Conservation (phyloP, 2,797 vertebrate genomes). For the Onychomys torridus region DNA sequence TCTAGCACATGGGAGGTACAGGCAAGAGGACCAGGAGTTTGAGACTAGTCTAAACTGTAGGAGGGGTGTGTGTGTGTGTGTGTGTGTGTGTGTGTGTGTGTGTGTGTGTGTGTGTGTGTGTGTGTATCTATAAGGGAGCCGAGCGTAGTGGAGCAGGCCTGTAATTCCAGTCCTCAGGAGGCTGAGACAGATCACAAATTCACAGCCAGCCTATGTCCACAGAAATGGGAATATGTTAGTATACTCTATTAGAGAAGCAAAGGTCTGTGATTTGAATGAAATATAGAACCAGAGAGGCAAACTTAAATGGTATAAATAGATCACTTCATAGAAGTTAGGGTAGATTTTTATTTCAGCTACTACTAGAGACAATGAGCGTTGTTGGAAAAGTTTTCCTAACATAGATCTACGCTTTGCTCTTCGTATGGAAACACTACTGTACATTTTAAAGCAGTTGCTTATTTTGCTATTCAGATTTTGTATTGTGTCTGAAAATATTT, state of each 20-base stretch:
- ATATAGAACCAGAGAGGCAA: constrained; percentile 30
- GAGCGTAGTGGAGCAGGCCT: neutral
- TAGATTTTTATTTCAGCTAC: constrained; percentile 72
- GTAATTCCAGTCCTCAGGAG: neutral
- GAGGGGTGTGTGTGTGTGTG: neutral
- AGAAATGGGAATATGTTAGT: neutral
- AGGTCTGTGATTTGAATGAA: constrained; percentile 55
- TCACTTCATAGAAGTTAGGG: constrained; percentile 46
- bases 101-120: neutral
- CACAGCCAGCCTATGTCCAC: neutral
- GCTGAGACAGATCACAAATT: neutral
- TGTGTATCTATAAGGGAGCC: neutral
- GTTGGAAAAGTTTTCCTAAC: constrained; percentile 63
- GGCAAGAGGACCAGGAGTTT: neutral
- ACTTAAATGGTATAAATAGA: constrained; percentile 49
- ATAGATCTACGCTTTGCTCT: constrained; percentile 66
- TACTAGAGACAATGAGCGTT: constrained; percentile 71
- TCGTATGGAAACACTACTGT: constrained; percentile 71
- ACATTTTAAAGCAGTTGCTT: constrained; percentile 75
- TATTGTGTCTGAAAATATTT: constrained; percentile 72
- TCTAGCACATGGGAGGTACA: neutral
- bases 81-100: neutral
- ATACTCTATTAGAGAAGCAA: constrained; percentile 16
- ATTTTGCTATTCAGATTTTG: constrained; percentile 80
- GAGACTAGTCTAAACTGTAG: neutral